phyloP scores from a whole-genome alignment of 2,113 vertebrate species.

The Ariopsis seemanni region DNA sequence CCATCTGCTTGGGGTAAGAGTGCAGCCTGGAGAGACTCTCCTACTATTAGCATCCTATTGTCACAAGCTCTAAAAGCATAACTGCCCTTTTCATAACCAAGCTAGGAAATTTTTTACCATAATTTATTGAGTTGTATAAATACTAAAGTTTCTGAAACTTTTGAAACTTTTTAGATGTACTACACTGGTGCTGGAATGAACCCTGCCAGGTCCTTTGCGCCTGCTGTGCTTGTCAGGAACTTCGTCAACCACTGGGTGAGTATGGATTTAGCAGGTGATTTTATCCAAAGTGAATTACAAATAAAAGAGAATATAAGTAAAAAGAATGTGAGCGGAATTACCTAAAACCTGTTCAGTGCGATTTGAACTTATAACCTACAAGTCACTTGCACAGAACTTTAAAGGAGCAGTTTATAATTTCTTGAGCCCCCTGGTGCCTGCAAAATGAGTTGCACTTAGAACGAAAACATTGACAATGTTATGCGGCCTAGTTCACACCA shows the following conservation, averaged over 20 bases:
- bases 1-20: constrained; percentile 92
- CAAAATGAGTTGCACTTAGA: background rate
- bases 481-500: background rate
- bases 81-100: background rate
- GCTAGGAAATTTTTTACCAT: background rate
- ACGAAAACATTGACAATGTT: background rate
- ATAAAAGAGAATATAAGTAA: background rate
- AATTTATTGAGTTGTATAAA: background rate
- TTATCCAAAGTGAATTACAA: background rate
- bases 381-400: background rate
- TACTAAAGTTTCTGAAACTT: background rate
- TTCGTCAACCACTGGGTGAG: constrained; percentile 96
- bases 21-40: background rate
- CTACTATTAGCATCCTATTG: background rate
- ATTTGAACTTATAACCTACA: background rate
- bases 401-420: background rate
- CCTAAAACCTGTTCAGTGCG: background rate
- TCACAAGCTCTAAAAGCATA: background rate
- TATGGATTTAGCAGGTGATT: background rate
- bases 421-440: background rate
- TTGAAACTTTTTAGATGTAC: constrained; percentile 76
- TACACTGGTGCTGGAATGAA: constrained; percentile 96
- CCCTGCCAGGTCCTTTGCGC: constrained; percentile 92
- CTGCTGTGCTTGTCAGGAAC: constrained; percentile 88
- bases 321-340: background rate